Percentiles rank a stretch among this genome's conserved stretches.
phyloP scores from a whole-genome alignment of 1,140 invertebrate species.

The Amyelois transitella region DNA sequence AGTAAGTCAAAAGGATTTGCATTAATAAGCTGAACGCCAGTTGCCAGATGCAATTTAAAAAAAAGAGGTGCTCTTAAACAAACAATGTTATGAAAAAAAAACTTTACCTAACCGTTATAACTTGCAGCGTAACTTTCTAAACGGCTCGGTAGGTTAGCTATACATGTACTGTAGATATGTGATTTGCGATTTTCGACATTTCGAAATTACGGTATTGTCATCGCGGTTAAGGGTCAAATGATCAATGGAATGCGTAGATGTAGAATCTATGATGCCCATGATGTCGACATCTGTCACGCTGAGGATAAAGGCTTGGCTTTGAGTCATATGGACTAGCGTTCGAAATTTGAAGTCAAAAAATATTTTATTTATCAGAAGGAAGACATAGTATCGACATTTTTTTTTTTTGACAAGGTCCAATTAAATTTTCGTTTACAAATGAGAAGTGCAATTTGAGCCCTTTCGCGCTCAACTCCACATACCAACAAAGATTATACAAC shows the following conservation, averaged over 20 bases:
- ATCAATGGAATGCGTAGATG: neutral
- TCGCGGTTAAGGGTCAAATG: neutral
- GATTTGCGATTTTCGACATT: neutral
- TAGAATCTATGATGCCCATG: neutral
- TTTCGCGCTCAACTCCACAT: neutral
- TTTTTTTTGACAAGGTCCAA: no score
- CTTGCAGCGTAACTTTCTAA: neutral
- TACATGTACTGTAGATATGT: neutral
- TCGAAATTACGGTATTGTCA: neutral
- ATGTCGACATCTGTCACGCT: no score
- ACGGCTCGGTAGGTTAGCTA: neutral
- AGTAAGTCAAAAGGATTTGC: no score
- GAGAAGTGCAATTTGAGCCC: no score
- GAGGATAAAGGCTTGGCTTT: no score
- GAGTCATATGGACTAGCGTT: no score
- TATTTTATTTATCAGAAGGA: no score
- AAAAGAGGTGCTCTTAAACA: neutral
- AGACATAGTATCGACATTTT: no score
- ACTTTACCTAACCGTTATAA: neutral
- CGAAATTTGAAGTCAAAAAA: no score
- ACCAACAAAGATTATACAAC: neutral
- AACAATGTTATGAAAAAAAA: neutral
- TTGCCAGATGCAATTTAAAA: neutral
- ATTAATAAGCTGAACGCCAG: no score
- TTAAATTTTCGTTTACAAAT: no score